Base-by-base conservation (phyloP, 1,140 invertebrate genomes). In the Sitophilus oryzae region DNA sequence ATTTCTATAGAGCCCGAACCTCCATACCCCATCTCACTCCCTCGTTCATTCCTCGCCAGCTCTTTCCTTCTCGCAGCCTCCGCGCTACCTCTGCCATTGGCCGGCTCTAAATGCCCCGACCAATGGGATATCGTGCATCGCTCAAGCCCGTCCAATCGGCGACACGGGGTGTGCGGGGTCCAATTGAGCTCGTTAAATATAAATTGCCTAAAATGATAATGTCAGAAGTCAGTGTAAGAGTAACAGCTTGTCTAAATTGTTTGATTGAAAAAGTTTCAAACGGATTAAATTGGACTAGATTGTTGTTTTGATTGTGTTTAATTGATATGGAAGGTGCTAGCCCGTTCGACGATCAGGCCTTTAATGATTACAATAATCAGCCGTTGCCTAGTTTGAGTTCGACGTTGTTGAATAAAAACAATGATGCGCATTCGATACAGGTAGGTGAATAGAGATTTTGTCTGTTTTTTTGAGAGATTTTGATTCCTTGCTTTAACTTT, bases 271-370 rank as follows among this genome's bases (percentile, higher is more conserved):
- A 54, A 56, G 34, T 51, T 45, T n/a, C n/a, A n/a, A n/a, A n/a
- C n/a, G 22, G 38, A 47, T 19, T 56, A 59, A 59, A 62, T 59
- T 57, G 50, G 54, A 23, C 52, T 61, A 57, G 48, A 65, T 62
- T 64, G 58, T 51, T 60, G 58, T 51, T 60, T 62, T 62, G 60
- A 65, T 62, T 65, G 54, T 45, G 59, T 60, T n/a, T 62, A 61
- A 63, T 66, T 58, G 55, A 58, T 50, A 87, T 87, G 84, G 85
- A 87, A 68, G 82, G 84, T 63, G 78, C 78, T 40, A n/a, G n/a
- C n/a, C 77, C 79, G 21, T 88, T 86, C 72, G 86, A 88, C 64
- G 85, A 88, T 67, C 81, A 83, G 59, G 82, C 84, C 62, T 88
- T 88, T 66, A 76, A 77, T 52, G 85, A 89, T 65, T 88, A 87